Conservation (phyloP, 1,140 invertebrate species). For the Paracyclopina nana region DNA sequence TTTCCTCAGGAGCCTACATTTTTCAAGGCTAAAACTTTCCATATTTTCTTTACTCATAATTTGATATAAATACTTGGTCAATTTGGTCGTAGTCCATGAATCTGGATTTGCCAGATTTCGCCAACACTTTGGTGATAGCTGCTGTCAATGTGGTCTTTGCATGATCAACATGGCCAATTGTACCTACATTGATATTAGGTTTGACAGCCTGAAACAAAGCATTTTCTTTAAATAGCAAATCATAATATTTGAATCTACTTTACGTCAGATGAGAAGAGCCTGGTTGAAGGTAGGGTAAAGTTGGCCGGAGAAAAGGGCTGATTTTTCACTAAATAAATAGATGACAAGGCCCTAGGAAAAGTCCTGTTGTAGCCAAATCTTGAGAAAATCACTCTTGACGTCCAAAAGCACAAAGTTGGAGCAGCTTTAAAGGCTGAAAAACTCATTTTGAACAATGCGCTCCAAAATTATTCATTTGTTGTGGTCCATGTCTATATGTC, state of each 20-base stretch:
- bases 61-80: no score
- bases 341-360: conserved; percentile 12
- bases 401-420: conserved; percentile 20
- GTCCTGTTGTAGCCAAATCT: conserved; percentile 15
- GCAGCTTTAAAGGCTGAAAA: no score
- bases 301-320: conserved; percentile 13
- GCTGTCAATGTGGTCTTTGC: conserved; percentile 35
- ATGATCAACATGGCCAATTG: conserved; percentile 35
- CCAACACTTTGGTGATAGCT: conserved; percentile 28
- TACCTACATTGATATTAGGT: conserved; percentile 20
- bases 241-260: background rate
- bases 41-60: no score
- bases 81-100: conserved; percentile 68
- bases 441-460: no score
- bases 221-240: background rate
- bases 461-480: no score
- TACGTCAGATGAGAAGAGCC: background rate
- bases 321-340: conserved; percentile 9
- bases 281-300: no score
- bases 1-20: conserved; percentile 84
- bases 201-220: background rate
- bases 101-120: conserved; percentile 13
- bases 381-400: conserved; percentile 19
- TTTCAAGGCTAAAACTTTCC: no score
- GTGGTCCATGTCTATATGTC: no score